Conservation (phyloP, 2,797 vertebrate species). For the Alcedo atthis region DNA sequence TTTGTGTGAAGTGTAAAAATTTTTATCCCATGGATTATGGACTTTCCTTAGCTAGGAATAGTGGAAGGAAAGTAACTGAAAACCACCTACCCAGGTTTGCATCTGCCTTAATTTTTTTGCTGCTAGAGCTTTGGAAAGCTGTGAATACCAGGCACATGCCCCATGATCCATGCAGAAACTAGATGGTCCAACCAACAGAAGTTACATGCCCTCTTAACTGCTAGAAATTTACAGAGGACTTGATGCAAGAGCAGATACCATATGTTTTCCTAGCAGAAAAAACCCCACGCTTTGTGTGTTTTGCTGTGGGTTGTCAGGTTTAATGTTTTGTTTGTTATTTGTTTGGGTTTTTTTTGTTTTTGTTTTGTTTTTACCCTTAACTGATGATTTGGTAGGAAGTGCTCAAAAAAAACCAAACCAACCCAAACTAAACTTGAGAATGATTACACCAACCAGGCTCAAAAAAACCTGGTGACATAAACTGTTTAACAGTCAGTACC, state of each 20-base stretch:
- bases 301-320: background rate
- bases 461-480: background rate
- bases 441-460: background rate
- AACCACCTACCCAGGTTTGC: background rate
- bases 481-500: background rate
- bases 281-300: background rate
- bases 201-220: rapidly evolving
- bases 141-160: background rate
- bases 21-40: background rate
- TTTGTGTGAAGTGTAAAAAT: background rate
- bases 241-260: background rate
- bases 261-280: background rate
- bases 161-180: background rate
- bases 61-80: background rate
- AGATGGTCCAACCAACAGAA: background rate
- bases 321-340: background rate
- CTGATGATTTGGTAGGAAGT: constrained; percentile 1
- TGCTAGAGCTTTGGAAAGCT: background rate
- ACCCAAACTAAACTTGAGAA: background rate
- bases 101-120: background rate
- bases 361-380: background rate
- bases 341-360: no score
- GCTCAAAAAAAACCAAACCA: background rate
- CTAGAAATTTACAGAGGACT: background rate
- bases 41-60: background rate